A percentile compares a stretch with the other conserved stretches of the same genome.
These are phyloP conservation scores for Callyntrura guangdongensis DNA, from an alignment of 2,888 invertebrate species.

Conservation along the genomic window DNA sequence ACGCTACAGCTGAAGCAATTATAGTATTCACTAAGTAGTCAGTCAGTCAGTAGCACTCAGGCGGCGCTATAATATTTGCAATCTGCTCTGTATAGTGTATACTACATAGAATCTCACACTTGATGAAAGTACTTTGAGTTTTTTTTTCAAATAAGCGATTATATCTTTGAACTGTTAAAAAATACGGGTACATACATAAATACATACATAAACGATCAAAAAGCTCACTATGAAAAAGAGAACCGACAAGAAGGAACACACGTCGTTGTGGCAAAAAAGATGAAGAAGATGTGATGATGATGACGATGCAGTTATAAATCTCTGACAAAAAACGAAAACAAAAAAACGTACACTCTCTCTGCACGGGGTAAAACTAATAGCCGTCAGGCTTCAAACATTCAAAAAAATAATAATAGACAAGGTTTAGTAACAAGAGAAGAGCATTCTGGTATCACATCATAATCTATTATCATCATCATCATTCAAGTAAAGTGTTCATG, in stretches of 20 bases:
- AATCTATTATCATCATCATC: not conserved
- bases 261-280: not conserved
- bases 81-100: not conserved
- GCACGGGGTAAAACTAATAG: constrained; percentile 70
- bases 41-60: constrained; percentile 40
- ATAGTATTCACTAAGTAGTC: constrained; percentile 11
- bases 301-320: constrained; percentile 63
- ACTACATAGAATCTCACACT: constrained; percentile 24
- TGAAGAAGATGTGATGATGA: not conserved
- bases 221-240: not conserved
- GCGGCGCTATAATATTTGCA: constrained; percentile 25
- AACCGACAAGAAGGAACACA: constrained; percentile 28
- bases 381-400: constrained; percentile 61
- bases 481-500: constrained; percentile 38
- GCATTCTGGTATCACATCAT: constrained; percentile 8
- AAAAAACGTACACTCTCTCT: constrained; percentile 58
- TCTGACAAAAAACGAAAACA: constrained; percentile 48
- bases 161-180: not conserved
- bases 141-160: too few relatives aligned
- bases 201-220: not conserved
- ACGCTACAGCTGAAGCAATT: not conserved
- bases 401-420: constrained; percentile 26
- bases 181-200: not conserved
- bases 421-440: constrained; percentile 5
- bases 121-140: not conserved